Base-by-base conservation (phyloP, 2,113 vertebrate species). In the Eulemur rufifrons region DNA sequence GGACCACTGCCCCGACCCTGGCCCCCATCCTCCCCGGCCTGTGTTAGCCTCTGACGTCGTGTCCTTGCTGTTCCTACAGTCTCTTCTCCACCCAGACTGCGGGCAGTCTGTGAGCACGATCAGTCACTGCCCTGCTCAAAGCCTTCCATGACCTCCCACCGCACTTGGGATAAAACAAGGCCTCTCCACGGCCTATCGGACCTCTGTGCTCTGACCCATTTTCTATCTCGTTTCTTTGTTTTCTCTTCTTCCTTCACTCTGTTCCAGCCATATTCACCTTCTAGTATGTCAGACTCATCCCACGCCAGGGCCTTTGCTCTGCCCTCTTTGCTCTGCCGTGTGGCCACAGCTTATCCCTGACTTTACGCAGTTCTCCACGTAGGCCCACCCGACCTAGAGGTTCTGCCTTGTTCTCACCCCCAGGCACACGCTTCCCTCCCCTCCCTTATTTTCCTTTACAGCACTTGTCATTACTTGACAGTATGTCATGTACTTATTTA, bases 1-100 rank as follows among this genome's bases (percentile, higher is more conserved):
- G 68, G 17, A 37, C 47, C 74, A 39, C 47, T 63, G 37, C 4
- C 14, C 69, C 13, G 39, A 13, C 20, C 63, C 25, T 11, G 27
- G 69, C 42, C 42, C 9, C 29, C 5, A 14, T 18, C n/a, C 27
- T 34, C 7, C 1, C 18, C 45, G 1, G 0, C 27, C 66, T 27
- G 25, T 32, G 11, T 54, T 18, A 9, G 29, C 17, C 45, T 63
- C 77, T 47, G 77, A 34, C 56, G 54, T 56, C 0, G 1, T 34
- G 54, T 27, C 17, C 20, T 39, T 20, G 25, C 37, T 42, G 63
- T 83, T 23, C 10, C n/a, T 52, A 39, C 34, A 77, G 0, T 6
- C 34, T 63, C 21, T 73, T n/a, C 37, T 73, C 47, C 39, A 37
- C 27, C 27, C 10, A 50, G 71, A 45, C 34, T 6, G 9, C 50